Percentiles rank a stretch among this genome's conserved stretches.
Conservation (phyloP, 2,888 invertebrate species). For the Masnerella sp. region DNA sequence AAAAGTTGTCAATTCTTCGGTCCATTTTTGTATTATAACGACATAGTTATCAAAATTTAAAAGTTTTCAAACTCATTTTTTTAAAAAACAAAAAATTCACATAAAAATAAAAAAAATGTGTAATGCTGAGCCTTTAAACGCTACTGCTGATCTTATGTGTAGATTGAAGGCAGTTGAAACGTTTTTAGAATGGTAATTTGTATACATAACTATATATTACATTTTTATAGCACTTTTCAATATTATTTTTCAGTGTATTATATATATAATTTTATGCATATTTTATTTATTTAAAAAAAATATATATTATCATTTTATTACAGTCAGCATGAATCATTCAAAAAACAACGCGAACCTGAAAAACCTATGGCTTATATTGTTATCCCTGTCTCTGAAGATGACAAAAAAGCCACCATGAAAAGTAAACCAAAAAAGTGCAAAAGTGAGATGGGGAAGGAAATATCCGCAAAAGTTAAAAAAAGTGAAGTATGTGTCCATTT, state of each 20-base stretch:
- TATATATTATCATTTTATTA: too few relatives aligned
- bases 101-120: constrained; percentile 27
- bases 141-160: constrained; percentile 23
- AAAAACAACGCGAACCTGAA: not conserved
- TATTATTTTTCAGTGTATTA: not conserved
- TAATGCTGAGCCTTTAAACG: constrained; percentile 6
- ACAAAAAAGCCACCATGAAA: not conserved
- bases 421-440: constrained; percentile 21
- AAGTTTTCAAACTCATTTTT: too few relatives aligned
- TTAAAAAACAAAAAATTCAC: too few relatives aligned
- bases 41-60: too few relatives aligned
- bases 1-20: too few relatives aligned
- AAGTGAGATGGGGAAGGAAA: not conserved
- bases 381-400: not conserved
- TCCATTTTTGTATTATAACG: too few relatives aligned
- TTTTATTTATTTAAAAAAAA: too few relatives aligned
- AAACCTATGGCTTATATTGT: not conserved
- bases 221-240: too few relatives aligned
- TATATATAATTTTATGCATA: not conserved
- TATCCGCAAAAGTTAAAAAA: not conserved
- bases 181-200: constrained; percentile 35
- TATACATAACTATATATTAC: too few relatives aligned
- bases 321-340: constrained; percentile 19
- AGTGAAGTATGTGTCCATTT: constrained; percentile 3
- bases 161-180: constrained; percentile 28